Base-by-base conservation (phyloP, 2,113 vertebrate genomes). In the Manacus vitellinus region DNA sequence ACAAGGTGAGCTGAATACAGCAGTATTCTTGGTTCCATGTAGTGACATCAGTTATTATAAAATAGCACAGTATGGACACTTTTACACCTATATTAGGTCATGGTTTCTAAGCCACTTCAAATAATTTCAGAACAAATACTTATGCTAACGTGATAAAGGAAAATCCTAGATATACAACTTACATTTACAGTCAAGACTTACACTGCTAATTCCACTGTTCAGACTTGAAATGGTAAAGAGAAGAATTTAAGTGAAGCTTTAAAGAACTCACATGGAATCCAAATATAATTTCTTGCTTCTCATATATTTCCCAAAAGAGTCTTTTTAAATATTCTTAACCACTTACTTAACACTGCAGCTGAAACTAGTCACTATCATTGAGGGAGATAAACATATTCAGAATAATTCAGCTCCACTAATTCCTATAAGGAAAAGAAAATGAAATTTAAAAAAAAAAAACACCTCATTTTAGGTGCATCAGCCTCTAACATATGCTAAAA, bases 61-160 rank as follows among this genome's bases (percentile, higher is more conserved):
- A 91, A 65, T 4, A 85, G 43, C n/a, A 78, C 19, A 35, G 27
- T 6, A 20, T 3, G 3, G 63, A 47, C 39, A 33, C 21, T 4
- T 7, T 56, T 1, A 49, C 37, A 86, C 23, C 19, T 55, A 17
- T 30, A 72, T 65, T 49, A 59, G 52, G 58, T 31, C 56, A 39
- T n/a, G 4, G 81, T 58, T 87, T 58, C 54, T 88, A 62, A 88
- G 30, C 33, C 55, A 85, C 44, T 62, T 37, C 30, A 86, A 84
- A 93, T 44, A 93, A 80, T 15, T 81, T 58, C 47, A 79, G 30
- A 92, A 81, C 55, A 92, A 96, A 95, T 70, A 88, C 37, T 75
- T 89, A 15, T 37, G 25, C 65, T 25, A 86, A 62, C 85, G 46
- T 58, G 37, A 95, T 72, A 88, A 56, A 90, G 24, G 47, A 78